phyloP scores from a whole-genome alignment of 53 echinoderm and acorn worm genomes.

The Crossaster papposus region DNA sequence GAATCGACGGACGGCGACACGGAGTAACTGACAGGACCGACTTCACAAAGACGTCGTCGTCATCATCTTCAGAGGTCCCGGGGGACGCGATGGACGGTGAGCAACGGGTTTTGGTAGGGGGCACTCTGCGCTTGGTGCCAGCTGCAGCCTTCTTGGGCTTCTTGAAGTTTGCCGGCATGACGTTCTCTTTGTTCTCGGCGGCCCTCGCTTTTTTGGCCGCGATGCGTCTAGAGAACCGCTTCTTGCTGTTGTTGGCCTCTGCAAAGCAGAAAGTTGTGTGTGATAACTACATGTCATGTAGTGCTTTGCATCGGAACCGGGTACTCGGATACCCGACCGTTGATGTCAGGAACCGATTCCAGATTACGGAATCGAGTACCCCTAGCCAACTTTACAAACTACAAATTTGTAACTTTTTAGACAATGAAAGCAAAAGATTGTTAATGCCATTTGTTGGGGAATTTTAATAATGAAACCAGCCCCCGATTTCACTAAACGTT shows the following conservation, averaged over 20 bases:
- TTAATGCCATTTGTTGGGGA: too few species aligned
- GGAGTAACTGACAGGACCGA: conserved; percentile 19
- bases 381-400: too few species aligned
- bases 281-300: neutral
- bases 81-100: conserved; percentile 17
- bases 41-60: conserved; percentile 38
- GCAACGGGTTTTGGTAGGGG: conserved; percentile 33
- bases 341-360: too few species aligned
- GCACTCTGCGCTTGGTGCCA: neutral
- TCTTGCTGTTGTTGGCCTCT: conserved; percentile 74
- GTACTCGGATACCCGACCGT: too few species aligned
- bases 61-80: conserved; percentile 10
- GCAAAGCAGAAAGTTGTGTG: neutral
- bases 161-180: conserved; percentile 39
- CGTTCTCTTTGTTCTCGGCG: conserved; percentile 13
- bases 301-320: too few species aligned
- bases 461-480: too few species aligned
- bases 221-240: conserved; percentile 77
- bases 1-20: conserved; percentile 34
- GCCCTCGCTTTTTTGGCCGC: conserved; percentile 71
- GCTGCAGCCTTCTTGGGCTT: conserved; percentile 3
- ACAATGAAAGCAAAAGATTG: too few species aligned
- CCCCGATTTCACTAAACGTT: too few species aligned
- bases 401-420: too few species aligned
- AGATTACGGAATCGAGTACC: too few species aligned